Base-by-base conservation (phyloP, 2,113 vertebrate genomes). In the Alectura lathami region DNA sequence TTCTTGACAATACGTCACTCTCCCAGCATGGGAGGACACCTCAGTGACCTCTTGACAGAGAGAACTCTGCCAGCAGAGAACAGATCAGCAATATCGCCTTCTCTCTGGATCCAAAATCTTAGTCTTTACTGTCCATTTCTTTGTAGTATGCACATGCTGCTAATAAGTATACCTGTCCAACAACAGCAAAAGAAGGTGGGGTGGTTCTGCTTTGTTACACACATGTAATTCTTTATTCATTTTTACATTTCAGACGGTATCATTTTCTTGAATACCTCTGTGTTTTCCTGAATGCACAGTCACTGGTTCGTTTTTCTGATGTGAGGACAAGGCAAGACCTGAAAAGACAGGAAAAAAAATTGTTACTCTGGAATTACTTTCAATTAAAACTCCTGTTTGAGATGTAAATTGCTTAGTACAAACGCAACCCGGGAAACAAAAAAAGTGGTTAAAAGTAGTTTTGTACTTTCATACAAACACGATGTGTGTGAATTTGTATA, bases 191-290 rank as follows among this genome's bases (percentile, higher is more conserved):
- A 16, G 60, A 18, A 62, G 69, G 45, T 53, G 4, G 22, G 21
- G 48, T 11, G 47, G 26, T 66, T 92, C 43, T 62, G 36, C 38
- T 38, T 29, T 40, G 22, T 62, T 68, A 73, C 13, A 62, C 23
- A 56, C 1, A 4, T 48, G 7, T 34, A 64, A 62, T 48, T 89
- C 34, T 96, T 95, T 69, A 91, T 93, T 94, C 7, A 48, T 45
- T 76, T 86, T 90, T 70, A 76, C 15, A 45, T 60, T 87, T 82
- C 23, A 51, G 42, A 53, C 86, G 38, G 40, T 53, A 48, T 38
- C 0, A 56, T 76, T 83, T 92, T 82, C 66, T 87, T 82, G 40
- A 91, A 87, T 91, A 95, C 66, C 92, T 87, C 85, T 34, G 83
- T 7, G 1, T 75, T 93, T 76, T 95, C 63, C 53, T 42, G 84